Conservation (phyloP, 2,797 vertebrate species). For the Otolemur crassicaudatus region DNA sequence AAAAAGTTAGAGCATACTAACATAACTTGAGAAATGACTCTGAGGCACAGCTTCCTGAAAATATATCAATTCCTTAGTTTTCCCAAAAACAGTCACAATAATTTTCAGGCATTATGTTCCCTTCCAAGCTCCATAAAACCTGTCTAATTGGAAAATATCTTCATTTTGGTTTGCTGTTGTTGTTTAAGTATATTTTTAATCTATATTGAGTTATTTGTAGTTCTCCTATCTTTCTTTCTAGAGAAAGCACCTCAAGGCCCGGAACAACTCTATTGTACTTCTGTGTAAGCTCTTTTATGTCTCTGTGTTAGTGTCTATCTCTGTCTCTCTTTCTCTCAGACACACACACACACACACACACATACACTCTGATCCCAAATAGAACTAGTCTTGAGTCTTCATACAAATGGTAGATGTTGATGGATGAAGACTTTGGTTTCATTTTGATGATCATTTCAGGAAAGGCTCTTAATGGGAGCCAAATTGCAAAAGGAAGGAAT, state of each 20-base stretch:
- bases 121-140: background rate
- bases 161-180: background rate
- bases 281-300: background rate
- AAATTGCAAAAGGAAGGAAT: background rate
- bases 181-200: constrained; percentile 28
- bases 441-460: background rate
- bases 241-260: background rate
- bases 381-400: constrained; percentile 3
- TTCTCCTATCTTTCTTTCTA: constrained; percentile 11
- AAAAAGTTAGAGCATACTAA: constrained; percentile 36
- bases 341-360: background rate
- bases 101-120: constrained; percentile 42
- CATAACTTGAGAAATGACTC: constrained; percentile 22
- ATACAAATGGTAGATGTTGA: background rate
- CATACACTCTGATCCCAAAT: background rate
- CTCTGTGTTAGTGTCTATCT: background rate
- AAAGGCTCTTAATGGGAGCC: background rate
- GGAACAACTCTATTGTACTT: background rate
- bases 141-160: constrained; percentile 9
- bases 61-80: constrained; percentile 58
- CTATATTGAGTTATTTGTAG: background rate
- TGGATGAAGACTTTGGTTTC: background rate
- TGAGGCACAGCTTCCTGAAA: background rate
- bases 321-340: background rate
- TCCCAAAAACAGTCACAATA: constrained; percentile 22